These are phyloP conservation scores for human DNA, from an alignment of 2,113 vertebrate genomes.

Conservation along the genomic window DNA sequence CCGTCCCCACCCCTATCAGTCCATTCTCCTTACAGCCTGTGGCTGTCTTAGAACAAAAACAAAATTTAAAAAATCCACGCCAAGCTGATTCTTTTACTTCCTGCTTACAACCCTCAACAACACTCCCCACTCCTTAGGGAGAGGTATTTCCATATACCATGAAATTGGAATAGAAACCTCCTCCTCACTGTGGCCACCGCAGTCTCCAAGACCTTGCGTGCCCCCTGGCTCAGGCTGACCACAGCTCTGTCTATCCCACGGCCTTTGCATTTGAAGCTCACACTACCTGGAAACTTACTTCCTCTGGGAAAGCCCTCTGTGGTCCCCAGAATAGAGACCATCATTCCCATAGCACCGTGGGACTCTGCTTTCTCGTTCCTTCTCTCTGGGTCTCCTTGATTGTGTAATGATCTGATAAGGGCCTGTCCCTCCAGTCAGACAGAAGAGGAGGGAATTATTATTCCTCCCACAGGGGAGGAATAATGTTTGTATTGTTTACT, in stretches of 20 bases:
- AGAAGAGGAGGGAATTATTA: background rate
- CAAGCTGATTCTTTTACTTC: slow-evolving; percentile 43
- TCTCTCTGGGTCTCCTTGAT: background rate
- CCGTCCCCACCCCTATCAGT: background rate
- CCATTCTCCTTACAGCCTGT: background rate
- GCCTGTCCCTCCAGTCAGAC: background rate
- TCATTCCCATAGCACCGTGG: background rate
- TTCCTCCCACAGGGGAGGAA: background rate
- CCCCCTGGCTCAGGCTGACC: background rate
- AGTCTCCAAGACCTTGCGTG: background rate
- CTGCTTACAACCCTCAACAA: background rate
- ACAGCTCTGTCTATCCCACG: background rate
- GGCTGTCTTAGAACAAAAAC: background rate
- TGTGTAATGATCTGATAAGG: background rate
- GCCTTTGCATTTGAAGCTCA: background rate
- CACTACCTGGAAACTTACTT: background rate
- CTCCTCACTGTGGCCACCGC: background rate
- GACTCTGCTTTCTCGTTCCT: background rate
- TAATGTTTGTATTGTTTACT: background rate
- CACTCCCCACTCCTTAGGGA: slow-evolving; percentile 7
- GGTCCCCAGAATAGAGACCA: background rate
- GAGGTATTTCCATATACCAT: background rate
- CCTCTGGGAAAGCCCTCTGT: background rate
- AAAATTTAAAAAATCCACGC: background rate
- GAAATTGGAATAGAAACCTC: slow-evolving; percentile 42